A percentile compares a stretch with the other conserved stretches of the same genome.
These are phyloP conservation scores for Chamaea fasciata DNA, from an alignment of 2,113 vertebrate species.

Conservation along the genomic window DNA sequence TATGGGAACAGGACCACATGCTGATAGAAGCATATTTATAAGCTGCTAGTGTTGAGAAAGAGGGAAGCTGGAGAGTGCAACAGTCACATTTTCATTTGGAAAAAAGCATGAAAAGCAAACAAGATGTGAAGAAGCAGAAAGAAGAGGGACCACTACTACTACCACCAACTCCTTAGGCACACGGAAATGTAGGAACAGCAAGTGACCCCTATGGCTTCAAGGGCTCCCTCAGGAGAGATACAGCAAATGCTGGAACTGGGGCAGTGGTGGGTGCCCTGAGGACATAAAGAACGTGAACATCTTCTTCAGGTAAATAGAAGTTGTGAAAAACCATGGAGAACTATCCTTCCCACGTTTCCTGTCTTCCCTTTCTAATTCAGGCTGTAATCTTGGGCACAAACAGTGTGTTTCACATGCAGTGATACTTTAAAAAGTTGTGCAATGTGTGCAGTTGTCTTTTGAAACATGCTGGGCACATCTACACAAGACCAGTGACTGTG, in stretches of 20 bases:
- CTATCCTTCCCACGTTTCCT: neutral
- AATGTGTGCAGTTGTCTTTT: neutral
- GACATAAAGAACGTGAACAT: neutral
- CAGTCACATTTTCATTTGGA: neutral
- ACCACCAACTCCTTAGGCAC: neutral
- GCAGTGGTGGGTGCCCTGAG: rapidly evolving
- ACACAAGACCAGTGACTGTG: rapidly evolving
- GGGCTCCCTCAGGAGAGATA: neutral
- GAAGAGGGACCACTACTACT: neutral
- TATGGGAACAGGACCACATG: neutral
- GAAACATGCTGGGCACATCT: rapidly evolving
- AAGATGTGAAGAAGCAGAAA: neutral
- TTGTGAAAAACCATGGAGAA: neutral
- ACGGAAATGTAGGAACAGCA: neutral
- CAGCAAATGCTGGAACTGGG: neutral
- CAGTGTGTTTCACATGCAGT: rapidly evolving
- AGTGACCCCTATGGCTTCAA: neutral
- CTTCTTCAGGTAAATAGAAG: neutral
- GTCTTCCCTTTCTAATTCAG: neutral
- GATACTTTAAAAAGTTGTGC: neutral
- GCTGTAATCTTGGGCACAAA: neutral
- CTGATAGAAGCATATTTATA: neutral
- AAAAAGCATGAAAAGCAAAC: neutral
- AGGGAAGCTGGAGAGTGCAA: neutral
- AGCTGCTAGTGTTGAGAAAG: neutral